phyloP scores from a whole-genome alignment of 2,797 vertebrate species.

The Clangula hyemalis region DNA sequence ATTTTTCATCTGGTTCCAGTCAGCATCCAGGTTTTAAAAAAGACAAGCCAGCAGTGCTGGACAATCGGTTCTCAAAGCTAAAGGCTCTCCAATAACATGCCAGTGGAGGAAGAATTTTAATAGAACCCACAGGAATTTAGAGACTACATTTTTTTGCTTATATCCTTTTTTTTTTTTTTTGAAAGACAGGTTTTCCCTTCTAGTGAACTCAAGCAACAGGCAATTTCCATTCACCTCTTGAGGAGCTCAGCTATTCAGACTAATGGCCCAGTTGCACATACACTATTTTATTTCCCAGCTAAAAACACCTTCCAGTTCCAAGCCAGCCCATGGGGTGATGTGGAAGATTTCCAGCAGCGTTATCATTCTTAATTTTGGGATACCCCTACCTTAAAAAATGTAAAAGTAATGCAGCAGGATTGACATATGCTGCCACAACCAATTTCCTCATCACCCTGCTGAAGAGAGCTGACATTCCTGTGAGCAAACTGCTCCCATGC shows the following conservation, averaged over 20 bases:
- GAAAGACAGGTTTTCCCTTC: slow-evolving; percentile 16
- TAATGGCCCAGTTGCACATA: not conserved
- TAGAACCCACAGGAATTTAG: slow-evolving; percentile 62
- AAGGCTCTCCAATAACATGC: slow-evolving; percentile 47
- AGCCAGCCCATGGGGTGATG: not conserved
- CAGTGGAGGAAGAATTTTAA: slow-evolving; percentile 52
- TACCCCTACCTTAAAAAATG: not conserved
- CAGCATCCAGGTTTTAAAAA: slow-evolving; percentile 28
- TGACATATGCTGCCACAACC: not conserved
- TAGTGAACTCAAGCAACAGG: slow-evolving; percentile 42
- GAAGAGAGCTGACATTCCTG: not conserved
- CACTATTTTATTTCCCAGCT: not conserved
- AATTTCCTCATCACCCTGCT: not conserved
- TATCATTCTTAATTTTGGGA: not conserved
- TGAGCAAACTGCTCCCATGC: not conserved
- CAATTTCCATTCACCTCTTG: not conserved
- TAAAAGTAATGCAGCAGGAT: not conserved
- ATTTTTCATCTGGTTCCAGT: slow-evolving; percentile 58
- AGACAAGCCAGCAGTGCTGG: slow-evolving; percentile 28
- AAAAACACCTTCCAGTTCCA: not conserved
- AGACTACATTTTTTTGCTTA: not conserved
- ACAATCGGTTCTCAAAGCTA: slow-evolving; percentile 35
- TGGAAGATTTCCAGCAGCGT: not conserved
- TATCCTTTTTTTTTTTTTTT: not conserved
- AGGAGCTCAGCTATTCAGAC: not conserved